phyloP scores from a whole-genome alignment of 2,113 vertebrate species.

The Cromileptes altivelis region DNA sequence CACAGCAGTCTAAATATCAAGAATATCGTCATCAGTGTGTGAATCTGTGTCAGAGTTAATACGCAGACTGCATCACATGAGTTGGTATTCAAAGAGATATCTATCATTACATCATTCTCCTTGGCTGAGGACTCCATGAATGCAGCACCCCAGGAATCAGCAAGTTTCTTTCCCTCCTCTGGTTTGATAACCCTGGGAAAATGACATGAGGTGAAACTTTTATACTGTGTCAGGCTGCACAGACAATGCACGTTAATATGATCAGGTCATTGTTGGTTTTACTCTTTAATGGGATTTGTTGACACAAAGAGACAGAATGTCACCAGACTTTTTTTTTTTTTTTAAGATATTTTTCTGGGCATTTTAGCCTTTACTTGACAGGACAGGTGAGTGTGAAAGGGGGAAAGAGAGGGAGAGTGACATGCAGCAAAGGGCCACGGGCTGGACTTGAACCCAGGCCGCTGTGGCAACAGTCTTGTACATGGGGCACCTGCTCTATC shows the following conservation, averaged over 20 bases:
- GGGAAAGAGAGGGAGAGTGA: too few relatives aligned
- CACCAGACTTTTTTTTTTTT: not conserved
- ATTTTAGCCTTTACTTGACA: too few relatives aligned
- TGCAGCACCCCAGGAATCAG: slow-evolving; percentile 86
- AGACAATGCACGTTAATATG: not conserved
- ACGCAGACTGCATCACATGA: not conserved
- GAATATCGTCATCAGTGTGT: slow-evolving; percentile 24
- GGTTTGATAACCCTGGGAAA: slow-evolving; percentile 83
- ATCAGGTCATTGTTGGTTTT: not conserved
- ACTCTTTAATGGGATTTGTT: not conserved
- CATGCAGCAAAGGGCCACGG: too few relatives aligned
- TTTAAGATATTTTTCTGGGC: too few relatives aligned
- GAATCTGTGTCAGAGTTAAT: slow-evolving; percentile 7
- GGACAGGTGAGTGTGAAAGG: too few relatives aligned
- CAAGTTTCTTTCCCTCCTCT: slow-evolving; percentile 90
- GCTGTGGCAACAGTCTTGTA: too few relatives aligned
- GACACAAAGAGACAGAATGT: not conserved
- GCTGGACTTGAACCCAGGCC: too few relatives aligned
- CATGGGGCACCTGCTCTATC: too few relatives aligned
- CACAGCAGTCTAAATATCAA: slow-evolving; percentile 84
- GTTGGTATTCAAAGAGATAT: not conserved
- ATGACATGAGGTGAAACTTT: not conserved
- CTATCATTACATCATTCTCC: slow-evolving; percentile 87
- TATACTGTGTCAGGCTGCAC: not conserved
- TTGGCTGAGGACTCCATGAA: slow-evolving; percentile 92